These are phyloP conservation scores for Euleptes europaea DNA, from an alignment of 2,113 vertebrate genomes.

Conservation along the genomic window DNA sequence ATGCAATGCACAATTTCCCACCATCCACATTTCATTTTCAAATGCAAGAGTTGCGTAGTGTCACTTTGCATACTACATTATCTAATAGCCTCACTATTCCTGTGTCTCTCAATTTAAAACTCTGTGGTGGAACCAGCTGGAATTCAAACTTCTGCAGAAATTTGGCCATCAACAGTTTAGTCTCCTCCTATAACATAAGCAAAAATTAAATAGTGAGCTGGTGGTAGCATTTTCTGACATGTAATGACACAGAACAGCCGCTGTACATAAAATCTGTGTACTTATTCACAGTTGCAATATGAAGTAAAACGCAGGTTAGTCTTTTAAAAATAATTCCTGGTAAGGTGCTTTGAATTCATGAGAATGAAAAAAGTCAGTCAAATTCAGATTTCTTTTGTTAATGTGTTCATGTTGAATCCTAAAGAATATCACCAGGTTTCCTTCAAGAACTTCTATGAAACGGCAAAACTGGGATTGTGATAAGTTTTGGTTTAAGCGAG, in stretches of 20 bases:
- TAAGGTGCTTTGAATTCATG: too few relatives aligned
- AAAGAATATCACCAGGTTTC: too few relatives aligned
- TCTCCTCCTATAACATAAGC: slow-evolving; percentile 82
- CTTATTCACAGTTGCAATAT: neutral
- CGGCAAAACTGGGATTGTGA: too few relatives aligned
- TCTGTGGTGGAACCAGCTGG: slow-evolving; percentile 80
- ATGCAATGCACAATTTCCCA: neutral
- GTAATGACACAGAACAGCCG: neutral
- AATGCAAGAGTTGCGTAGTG: slow-evolving; percentile 49
- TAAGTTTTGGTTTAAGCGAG: too few relatives aligned
- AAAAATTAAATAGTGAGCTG: slow-evolving; percentile 6
- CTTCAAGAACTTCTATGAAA: too few relatives aligned
- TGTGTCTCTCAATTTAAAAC: slow-evolving; percentile 78
- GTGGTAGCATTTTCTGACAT: neutral
- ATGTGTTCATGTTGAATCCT: too few relatives aligned
- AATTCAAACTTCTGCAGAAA: slow-evolving; percentile 89
- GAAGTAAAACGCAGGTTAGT: neutral
- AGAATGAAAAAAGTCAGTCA: too few relatives aligned
- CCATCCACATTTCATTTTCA: accelerated
- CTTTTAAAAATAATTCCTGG: too few relatives aligned
- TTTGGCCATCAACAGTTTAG: slow-evolving; percentile 90
- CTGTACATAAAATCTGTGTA: too few relatives aligned
- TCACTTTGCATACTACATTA: slow-evolving; percentile 83
- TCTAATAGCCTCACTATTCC: slow-evolving; percentile 80
- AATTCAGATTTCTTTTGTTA: too few relatives aligned